Evolutionary conservation across 2,888 invertebrate species (phyloP).

Genomic region (Nomada ferruginata): DNA sequence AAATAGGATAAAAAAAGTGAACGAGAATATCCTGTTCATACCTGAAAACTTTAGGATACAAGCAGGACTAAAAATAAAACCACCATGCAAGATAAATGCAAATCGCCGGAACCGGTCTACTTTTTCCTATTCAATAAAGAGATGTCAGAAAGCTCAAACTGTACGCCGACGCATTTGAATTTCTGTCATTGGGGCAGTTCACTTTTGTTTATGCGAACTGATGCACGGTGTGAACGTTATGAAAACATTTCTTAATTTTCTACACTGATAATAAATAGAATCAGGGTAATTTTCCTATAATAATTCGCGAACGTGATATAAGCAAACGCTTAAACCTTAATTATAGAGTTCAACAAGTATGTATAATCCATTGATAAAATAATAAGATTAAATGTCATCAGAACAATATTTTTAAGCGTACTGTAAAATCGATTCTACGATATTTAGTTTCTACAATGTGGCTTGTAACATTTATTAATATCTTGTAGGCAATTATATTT

Average conservation of each 20-base stretch:
- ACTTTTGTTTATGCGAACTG: conserved; percentile 4
- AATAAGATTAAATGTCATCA: too few relatives aligned
- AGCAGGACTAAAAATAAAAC: conserved; percentile 19
- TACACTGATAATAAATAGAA: neutral
- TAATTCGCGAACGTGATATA: neutral
- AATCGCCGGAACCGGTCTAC: conserved; percentile 33
- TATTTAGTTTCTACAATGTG: too few relatives aligned
- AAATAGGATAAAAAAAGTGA: neutral
- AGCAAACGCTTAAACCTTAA: neutral
- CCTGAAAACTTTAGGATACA: neutral
- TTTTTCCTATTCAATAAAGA: neutral
- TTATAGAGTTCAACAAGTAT: neutral
- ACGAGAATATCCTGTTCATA: conserved; percentile 52
- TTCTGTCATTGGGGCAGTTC: neutral
- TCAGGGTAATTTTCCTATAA: neutral
- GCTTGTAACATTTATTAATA: too few relatives aligned
- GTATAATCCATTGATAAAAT: too few relatives aligned
- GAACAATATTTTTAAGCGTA: too few relatives aligned
- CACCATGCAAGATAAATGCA: neutral
- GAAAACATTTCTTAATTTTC: neutral
- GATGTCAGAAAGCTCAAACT: neutral
- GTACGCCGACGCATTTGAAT: neutral
- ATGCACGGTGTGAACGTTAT: neutral
- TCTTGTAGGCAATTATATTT: too few relatives aligned
- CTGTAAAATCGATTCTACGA: too few relatives aligned